These are phyloP conservation scores for Leptinotarsa haldemani DNA, from an alignment of 2,888 invertebrate species.

Conservation along the genomic window DNA sequence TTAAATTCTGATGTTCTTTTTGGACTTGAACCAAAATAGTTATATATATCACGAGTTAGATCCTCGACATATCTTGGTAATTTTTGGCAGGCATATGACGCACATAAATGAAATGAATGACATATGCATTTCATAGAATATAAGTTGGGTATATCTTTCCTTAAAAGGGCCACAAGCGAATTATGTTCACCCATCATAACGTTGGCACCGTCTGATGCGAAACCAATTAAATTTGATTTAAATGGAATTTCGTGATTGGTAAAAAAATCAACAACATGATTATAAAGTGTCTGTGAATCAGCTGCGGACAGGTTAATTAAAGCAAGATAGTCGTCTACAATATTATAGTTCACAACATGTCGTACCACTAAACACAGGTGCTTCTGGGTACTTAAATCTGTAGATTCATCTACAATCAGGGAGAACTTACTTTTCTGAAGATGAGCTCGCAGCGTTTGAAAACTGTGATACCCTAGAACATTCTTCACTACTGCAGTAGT, in stretches of 20 bases:
- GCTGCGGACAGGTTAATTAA: background rate
- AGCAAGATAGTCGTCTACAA: conserved; percentile 5
- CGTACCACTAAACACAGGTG: conserved; percentile 1
- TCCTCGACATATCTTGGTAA: conserved; percentile 50
- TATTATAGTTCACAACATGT: conserved; percentile 2
- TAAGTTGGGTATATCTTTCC: conserved; percentile 30
- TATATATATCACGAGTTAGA: conserved; percentile 48
- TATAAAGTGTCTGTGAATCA: background rate
- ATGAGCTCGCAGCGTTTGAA: conserved; percentile 1
- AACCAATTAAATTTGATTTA: conserved; percentile 43
- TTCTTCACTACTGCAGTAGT: background rate
- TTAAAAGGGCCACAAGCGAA: conserved; percentile 37
- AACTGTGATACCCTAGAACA: background rate
- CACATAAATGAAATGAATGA: conserved; percentile 53
- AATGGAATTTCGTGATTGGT: conserved; percentile 32
- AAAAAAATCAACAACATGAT: conserved; percentile 19
- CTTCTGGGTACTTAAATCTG: conserved; percentile 1
- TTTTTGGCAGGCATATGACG: conserved; percentile 50
- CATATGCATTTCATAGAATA: conserved; percentile 52
- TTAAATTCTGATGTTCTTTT: conserved; percentile 43
- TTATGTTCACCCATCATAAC: conserved; percentile 41
- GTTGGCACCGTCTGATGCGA: conserved; percentile 44
- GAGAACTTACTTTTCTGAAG: background rate
- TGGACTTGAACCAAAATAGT: conserved; percentile 48
- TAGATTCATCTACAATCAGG: background rate